Conservation (phyloP, 2,888 invertebrate species). For the Parnassius smintheus region DNA sequence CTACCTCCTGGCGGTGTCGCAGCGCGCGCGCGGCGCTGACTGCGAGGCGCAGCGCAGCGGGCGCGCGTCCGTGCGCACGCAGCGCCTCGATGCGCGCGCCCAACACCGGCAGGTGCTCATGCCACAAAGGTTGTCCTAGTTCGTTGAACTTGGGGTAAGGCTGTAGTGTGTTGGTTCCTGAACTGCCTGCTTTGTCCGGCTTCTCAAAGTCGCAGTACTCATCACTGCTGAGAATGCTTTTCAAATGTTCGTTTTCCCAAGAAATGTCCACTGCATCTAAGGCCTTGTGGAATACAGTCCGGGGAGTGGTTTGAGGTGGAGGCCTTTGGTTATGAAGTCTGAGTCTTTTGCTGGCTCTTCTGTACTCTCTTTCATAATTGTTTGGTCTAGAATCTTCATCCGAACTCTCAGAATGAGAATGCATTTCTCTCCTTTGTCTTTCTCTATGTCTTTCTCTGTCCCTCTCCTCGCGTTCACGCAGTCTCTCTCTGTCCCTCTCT, state of each 20-base stretch:
- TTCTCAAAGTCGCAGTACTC: slow-evolving; percentile 82
- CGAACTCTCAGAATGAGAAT: slow-evolving; percentile 82
- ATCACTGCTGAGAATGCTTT: slow-evolving; percentile 85
- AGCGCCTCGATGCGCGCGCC: slow-evolving; percentile 91
- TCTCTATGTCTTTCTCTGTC: slow-evolving; percentile 77
- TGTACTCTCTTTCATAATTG: slow-evolving; percentile 77
- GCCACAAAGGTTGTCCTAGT: slow-evolving; percentile 90
- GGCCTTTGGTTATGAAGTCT: slow-evolving; percentile 75
- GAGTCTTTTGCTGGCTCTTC: slow-evolving; percentile 80
- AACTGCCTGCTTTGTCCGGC: slow-evolving; percentile 58
- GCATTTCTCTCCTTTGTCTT: slow-evolving; percentile 69
- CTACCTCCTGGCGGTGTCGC: slow-evolving; percentile 80
- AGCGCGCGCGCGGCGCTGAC: slow-evolving; percentile 74
- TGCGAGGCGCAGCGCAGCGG: slow-evolving; percentile 69
- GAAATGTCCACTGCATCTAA: slow-evolving; percentile 90
- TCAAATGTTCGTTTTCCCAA: slow-evolving; percentile 90
- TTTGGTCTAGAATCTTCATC: slow-evolving; percentile 84
- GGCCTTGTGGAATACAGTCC: slow-evolving; percentile 87
- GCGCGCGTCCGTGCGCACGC: slow-evolving; percentile 86
- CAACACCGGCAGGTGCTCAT: slow-evolving; percentile 89
- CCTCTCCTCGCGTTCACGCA: slow-evolving; percentile 76
- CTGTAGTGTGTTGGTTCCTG: slow-evolving; percentile 66
- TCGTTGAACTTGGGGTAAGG: slow-evolving; percentile 87
- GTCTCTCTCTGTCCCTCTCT: slow-evolving; percentile 82
- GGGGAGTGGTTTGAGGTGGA: slow-evolving; percentile 73